Percentiles rank a stretch among this genome's conserved stretches.
These are phyloP conservation scores for Hydrocynus forskahlii DNA, from an alignment of 2,797 vertebrate genomes.

Conservation along the genomic window DNA sequence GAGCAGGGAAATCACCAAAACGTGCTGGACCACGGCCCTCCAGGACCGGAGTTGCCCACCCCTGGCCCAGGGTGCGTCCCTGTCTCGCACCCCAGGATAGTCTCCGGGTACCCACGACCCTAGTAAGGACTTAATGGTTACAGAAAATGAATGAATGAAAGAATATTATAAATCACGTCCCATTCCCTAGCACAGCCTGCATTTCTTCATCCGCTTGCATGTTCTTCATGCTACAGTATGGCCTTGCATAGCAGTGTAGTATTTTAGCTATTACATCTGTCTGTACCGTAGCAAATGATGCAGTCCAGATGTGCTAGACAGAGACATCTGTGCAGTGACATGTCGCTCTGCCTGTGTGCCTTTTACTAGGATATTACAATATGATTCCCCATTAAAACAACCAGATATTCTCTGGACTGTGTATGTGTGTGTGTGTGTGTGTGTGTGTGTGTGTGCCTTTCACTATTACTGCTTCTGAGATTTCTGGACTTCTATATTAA, in stretches of 20 bases:
- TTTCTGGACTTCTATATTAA: constrained; percentile 27
- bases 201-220: background rate
- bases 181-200: too few species aligned
- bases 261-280: constrained; percentile 57
- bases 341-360: constrained; percentile 61
- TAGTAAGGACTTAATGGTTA: too few species aligned
- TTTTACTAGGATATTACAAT: constrained; percentile 70
- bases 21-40: too few species aligned
- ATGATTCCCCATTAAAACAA: constrained; percentile 73
- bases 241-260: background rate
- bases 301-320: constrained; percentile 73
- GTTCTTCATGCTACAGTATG: background rate
- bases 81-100: too few species aligned
- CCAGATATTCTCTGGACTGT: constrained; percentile 53
- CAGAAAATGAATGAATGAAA: too few species aligned
- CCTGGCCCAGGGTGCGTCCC: too few species aligned
- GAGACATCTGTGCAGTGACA: constrained; percentile 70
- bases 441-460: constrained; percentile 20
- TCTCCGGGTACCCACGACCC: too few species aligned
- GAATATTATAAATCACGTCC: too few species aligned
- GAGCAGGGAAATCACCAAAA: too few species aligned
- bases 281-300: constrained; percentile 61
- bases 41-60: too few species aligned
- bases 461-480: background rate
- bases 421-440: constrained; percentile 14